A percentile compares a stretch with the other conserved stretches of the same genome.
phyloP scores from a whole-genome alignment of 2,797 vertebrate species.

The Eospalax fontanierii region DNA sequence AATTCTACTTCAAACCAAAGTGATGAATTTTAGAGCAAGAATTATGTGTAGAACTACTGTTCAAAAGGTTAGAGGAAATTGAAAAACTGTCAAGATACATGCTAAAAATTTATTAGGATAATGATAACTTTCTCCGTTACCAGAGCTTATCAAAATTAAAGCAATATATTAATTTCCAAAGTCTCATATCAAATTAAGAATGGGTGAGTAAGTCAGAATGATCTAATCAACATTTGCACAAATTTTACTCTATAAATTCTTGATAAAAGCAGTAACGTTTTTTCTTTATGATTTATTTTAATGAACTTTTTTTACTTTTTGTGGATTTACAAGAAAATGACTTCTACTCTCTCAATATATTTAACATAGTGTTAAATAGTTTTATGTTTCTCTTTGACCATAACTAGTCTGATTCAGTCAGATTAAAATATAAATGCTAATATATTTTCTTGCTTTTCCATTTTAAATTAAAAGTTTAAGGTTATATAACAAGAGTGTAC shows the following conservation, averaged over 20 bases:
- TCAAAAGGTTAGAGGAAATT: slow-evolving; percentile 82
- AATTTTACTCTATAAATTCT: slow-evolving; percentile 71
- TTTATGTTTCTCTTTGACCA: slow-evolving; percentile 61
- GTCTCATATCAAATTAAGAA: slow-evolving; percentile 70
- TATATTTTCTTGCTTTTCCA: slow-evolving; percentile 46
- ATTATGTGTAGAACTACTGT: slow-evolving; percentile 73
- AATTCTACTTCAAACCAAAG: slow-evolving; percentile 76
- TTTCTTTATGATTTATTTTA: slow-evolving; percentile 64
- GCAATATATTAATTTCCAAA: slow-evolving; percentile 76
- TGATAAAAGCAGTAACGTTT: slow-evolving; percentile 56
- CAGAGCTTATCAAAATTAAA: slow-evolving; percentile 80
- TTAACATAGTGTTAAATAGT: slow-evolving; percentile 33
- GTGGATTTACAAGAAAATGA: slow-evolving; percentile 71
- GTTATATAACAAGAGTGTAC: slow-evolving; percentile 20
- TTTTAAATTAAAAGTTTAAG: slow-evolving; percentile 58
- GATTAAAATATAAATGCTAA: slow-evolving; percentile 5
- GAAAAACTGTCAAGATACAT: slow-evolving; percentile 76
- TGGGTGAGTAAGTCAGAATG: slow-evolving; percentile 71
- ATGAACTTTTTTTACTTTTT: slow-evolving; percentile 38
- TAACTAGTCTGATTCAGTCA: slow-evolving; percentile 57
- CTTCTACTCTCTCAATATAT: slow-evolving; percentile 32
- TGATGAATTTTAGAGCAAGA: slow-evolving; percentile 75
- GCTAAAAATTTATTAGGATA: slow-evolving; percentile 83
- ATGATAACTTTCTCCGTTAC: slow-evolving; percentile 76
- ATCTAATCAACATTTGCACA: slow-evolving; percentile 51